Evolutionary conservation across 2,797 vertebrate genomes (phyloP).

Genomic region (Pachyuromys duprasi): DNA sequence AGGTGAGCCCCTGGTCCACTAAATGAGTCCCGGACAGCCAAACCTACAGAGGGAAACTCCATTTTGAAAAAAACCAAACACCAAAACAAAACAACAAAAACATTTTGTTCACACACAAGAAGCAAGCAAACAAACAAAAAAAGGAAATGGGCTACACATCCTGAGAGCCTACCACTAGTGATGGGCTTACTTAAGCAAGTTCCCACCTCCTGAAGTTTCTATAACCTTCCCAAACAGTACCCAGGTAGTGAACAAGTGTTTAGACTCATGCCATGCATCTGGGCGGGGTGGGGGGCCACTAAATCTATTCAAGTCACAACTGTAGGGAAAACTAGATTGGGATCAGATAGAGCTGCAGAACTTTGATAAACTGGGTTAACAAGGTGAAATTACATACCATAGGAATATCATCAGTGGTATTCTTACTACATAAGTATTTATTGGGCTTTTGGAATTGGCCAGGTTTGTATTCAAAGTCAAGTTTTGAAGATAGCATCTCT

Average conservation of each 20-base stretch:
- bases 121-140: background rate
- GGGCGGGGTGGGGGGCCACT: background rate
- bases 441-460: background rate
- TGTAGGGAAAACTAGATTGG: background rate
- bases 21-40: too few relatives aligned
- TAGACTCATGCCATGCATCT: background rate
- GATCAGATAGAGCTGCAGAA: background rate
- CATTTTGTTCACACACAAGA: too few relatives aligned
- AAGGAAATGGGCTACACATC: background rate
- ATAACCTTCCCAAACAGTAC: background rate
- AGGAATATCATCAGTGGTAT: background rate
- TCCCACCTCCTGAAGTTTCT: background rate
- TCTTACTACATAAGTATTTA: constrained; percentile 8
- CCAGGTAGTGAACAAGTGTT: background rate
- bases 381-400: background rate
- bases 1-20: too few relatives aligned
- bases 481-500: background rate
- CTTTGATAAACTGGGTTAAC: constrained; percentile 1
- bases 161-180: background rate
- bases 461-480: background rate
- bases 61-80: too few relatives aligned
- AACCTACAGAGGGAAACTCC: too few relatives aligned
- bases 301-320: background rate
- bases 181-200: background rate
- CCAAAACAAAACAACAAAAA: too few relatives aligned